Conservation (phyloP, 2,113 vertebrate genomes). For the Rhineura floridana region DNA sequence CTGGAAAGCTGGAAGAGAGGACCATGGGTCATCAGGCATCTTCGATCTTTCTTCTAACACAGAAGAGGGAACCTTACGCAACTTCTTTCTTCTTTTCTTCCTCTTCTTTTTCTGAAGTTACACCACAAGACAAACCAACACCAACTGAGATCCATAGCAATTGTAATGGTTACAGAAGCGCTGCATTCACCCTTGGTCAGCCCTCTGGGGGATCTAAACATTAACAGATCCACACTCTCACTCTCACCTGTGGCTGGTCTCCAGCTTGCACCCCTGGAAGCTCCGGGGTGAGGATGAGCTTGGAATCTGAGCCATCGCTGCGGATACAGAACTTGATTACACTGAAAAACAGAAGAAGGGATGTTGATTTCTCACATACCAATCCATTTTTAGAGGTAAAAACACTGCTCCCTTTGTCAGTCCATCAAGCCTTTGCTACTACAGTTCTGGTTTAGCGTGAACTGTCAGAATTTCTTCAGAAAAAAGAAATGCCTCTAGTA, state of each 20-base stretch:
- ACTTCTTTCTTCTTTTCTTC: slow-evolving; percentile 82
- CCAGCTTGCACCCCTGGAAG: slow-evolving; percentile 34
- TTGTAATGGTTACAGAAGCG: background rate
- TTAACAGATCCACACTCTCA: rapidly evolving
- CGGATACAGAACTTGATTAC: slow-evolving; percentile 47
- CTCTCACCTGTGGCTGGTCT: slow-evolving; percentile 68
- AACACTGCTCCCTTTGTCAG: background rate
- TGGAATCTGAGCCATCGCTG: slow-evolving; percentile 29
- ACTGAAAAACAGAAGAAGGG: slow-evolving; percentile 42
- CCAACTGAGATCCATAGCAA: background rate
- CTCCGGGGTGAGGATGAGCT: slow-evolving; percentile 54
- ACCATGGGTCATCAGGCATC: slow-evolving; percentile 1
- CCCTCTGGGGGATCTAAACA: no score
- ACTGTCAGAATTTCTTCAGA: background rate
- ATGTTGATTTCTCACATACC: background rate
- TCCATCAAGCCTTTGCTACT: background rate
- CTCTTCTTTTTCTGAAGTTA: slow-evolving; percentile 72
- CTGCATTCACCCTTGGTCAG: no score
- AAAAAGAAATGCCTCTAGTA: background rate
- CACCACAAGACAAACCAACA: background rate
- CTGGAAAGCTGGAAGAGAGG: slow-evolving; percentile 49
- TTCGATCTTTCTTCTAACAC: slow-evolving; percentile 57
- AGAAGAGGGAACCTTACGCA: slow-evolving; percentile 70
- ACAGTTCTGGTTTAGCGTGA: background rate
- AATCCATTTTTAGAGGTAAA: background rate